These are phyloP conservation scores for Octopus sinensis DNA, from an alignment of 1,140 invertebrate species.

Conservation along the genomic window DNA sequence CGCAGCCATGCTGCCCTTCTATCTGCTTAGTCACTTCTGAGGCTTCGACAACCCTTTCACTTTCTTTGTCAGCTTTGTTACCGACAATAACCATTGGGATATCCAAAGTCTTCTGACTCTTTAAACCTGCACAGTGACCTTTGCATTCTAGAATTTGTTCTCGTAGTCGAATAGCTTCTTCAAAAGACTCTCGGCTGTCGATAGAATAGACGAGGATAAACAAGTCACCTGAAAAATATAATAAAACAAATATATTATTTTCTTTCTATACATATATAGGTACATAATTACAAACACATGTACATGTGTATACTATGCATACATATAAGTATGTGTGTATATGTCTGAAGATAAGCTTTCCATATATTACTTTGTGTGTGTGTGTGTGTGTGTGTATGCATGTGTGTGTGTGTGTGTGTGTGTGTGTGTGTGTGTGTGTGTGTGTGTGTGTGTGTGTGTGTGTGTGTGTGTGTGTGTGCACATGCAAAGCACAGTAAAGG, in stretches of 20 bases:
- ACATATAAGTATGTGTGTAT: background rate
- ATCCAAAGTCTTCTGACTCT: slow-evolving; percentile 53
- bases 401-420: too few relatives aligned
- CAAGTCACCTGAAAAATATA: slow-evolving; percentile 69
- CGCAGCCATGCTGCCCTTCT: slow-evolving; percentile 61
- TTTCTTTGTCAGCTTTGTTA: slow-evolving; percentile 74
- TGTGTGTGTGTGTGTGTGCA: background rate
- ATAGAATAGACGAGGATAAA: slow-evolving; percentile 82
- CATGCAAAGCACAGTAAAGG: background rate
- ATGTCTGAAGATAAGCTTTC: background rate
- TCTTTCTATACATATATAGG: too few relatives aligned
- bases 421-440: background rate
- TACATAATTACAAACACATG: too few relatives aligned
- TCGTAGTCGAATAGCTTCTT: slow-evolving; percentile 74
- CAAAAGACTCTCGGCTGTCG: slow-evolving; percentile 80
- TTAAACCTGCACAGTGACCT: slow-evolving; percentile 32
- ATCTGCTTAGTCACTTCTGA: slow-evolving; percentile 38
- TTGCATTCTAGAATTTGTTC: slow-evolving; percentile 74
- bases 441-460: background rate
- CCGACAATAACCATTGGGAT: slow-evolving; percentile 80
- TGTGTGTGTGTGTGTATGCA: too few relatives aligned
- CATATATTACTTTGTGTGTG: background rate
- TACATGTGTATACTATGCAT: too few relatives aligned
- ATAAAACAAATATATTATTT: background rate
- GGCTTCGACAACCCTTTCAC: slow-evolving; percentile 62